These are phyloP conservation scores for Actinemys pallida DNA, from an alignment of 2,113 vertebrate genomes.

Conservation along the genomic window DNA sequence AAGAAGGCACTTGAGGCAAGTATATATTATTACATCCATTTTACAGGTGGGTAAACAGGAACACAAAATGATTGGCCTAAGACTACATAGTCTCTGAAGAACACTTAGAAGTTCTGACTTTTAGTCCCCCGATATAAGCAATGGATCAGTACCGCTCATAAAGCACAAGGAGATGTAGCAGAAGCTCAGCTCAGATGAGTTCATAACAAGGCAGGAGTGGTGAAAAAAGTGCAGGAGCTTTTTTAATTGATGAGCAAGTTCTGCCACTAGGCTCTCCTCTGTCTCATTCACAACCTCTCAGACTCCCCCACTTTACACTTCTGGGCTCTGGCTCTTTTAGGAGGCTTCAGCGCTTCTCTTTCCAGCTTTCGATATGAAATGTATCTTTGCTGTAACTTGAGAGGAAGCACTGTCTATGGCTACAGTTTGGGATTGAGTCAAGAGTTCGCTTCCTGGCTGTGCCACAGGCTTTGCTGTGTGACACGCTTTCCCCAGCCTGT, in stretches of 20 bases:
- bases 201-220: not conserved
- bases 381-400: not conserved
- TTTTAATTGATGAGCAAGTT: not conserved
- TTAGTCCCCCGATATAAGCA: not conserved
- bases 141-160: not conserved
- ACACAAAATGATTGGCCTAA: not conserved
- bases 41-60: not conserved
- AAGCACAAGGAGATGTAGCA: not conserved
- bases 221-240: accelerated
- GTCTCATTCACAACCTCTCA: not conserved
- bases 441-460: not conserved
- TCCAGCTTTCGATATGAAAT: not conserved
- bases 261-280: not conserved
- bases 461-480: not conserved
- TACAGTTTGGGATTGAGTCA: accelerated
- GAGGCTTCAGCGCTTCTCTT: not conserved
- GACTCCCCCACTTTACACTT: not conserved
- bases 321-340: not conserved
- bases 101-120: not conserved
- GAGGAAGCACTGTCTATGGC: not conserved
- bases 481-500: not conserved
- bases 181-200: not conserved
- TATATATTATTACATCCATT: not conserved
- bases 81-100: not conserved
- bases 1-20: not conserved